Conservation (phyloP, 2,113 vertebrate species). For the Bubo bubo region DNA sequence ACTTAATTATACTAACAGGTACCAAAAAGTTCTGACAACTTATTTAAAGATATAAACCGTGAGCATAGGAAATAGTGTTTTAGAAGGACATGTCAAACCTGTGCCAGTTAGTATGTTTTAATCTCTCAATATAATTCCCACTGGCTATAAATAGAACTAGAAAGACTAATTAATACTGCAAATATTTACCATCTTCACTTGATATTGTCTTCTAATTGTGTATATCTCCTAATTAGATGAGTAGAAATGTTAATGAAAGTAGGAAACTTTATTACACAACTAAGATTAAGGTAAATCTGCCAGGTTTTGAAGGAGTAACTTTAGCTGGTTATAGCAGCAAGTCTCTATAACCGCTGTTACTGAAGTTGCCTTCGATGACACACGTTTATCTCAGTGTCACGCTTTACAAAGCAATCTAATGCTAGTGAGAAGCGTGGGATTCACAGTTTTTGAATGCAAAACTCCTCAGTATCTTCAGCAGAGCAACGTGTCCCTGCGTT, state of each 20-base stretch:
- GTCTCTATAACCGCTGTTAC: background rate
- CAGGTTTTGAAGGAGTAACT: background rate
- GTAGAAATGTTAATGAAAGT: background rate
- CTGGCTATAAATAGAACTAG: background rate
- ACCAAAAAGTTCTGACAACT: background rate
- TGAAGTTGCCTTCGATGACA: background rate
- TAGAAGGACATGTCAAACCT: background rate
- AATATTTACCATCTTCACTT: background rate
- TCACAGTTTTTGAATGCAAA: background rate
- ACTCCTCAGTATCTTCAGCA: background rate
- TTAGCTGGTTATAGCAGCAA: background rate
- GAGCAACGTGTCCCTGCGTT: fast-evolving
- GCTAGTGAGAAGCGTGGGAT: background rate
- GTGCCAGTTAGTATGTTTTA: background rate
- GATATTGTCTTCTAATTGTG: background rate
- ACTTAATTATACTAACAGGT: background rate
- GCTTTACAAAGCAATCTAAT: background rate
- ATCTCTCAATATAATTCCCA: background rate
- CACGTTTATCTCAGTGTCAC: background rate
- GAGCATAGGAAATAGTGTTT: background rate
- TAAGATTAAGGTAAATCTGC: background rate
- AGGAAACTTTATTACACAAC: background rate
- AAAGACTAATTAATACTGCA: background rate
- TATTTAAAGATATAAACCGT: background rate
- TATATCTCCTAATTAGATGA: background rate